Conservation (phyloP, 2,797 vertebrate genomes). For the Bradypodion pumilum region DNA sequence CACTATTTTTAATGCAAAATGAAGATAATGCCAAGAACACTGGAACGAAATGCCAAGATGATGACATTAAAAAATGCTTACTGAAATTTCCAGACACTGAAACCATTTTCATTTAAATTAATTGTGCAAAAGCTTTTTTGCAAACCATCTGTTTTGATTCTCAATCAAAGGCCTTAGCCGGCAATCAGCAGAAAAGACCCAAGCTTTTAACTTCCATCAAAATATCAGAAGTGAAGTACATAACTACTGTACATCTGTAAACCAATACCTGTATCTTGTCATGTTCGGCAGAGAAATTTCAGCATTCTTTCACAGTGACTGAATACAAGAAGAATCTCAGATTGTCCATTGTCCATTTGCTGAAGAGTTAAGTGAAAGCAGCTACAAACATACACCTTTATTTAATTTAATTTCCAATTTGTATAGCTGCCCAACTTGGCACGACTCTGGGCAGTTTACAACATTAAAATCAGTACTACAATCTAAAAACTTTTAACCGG, state of each 20-base stretch:
- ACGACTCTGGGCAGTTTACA: no score
- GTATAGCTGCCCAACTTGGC: no score
- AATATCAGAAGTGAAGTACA: slow-evolving; percentile 13
- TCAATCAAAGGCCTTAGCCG: slow-evolving; percentile 8
- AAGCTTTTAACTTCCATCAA: slow-evolving; percentile 15
- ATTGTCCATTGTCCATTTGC: not conserved
- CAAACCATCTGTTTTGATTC: slow-evolving; percentile 26
- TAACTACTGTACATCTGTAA: slow-evolving; percentile 20
- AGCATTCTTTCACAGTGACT: slow-evolving; percentile 12
- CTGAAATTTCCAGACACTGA: not conserved
- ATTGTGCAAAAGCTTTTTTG: slow-evolving; percentile 8
- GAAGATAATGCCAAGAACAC: slow-evolving; percentile 1
- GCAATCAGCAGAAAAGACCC: slow-evolving; percentile 34
- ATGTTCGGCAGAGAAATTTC: slow-evolving; percentile 18
- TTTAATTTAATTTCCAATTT: no score
- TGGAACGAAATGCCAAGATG: slow-evolving; percentile 6
- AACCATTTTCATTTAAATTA: not conserved
- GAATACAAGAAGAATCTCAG: slow-evolving; percentile 21
- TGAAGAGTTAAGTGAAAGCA: not conserved
- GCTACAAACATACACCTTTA: not conserved
- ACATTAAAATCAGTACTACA: no score
- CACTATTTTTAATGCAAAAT: not conserved
- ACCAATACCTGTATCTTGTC: not conserved
- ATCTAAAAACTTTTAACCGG: no score
- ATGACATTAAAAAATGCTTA: slow-evolving; percentile 7